These are phyloP conservation scores for Knipowitschia caucasica DNA, from an alignment of 2,797 vertebrate genomes.

Conservation along the genomic window DNA sequence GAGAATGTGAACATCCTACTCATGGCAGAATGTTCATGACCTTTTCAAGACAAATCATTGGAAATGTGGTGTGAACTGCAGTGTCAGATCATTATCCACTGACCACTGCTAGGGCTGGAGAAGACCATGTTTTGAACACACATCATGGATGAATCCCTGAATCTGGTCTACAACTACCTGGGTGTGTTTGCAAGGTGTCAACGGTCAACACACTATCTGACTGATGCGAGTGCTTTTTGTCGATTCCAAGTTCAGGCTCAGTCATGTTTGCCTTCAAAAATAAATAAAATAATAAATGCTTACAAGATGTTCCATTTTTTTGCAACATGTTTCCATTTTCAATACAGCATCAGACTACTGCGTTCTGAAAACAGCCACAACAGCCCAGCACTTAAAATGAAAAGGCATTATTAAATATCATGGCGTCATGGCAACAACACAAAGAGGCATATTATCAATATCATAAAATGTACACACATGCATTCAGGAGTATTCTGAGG, in stretches of 20 bases:
- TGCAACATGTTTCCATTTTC: no score
- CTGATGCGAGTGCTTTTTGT: background rate
- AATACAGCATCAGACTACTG: no score
- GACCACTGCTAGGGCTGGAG: background rate
- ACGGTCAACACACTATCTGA: background rate
- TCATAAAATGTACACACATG: no score
- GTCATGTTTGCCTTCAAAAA: no score
- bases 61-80: conserved; percentile 39
- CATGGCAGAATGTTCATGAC: conserved; percentile 49
- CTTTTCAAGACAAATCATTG: conserved; percentile 61
- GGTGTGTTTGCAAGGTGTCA: background rate
- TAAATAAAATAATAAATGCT: background rate
- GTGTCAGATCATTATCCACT: conserved; percentile 38
- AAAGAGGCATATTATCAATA: no score
- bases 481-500: no score
- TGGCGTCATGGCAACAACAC: no score
- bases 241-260: background rate
- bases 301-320: no score
- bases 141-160: background rate
- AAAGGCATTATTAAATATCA: no score
- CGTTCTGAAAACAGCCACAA: no score
- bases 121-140: background rate
- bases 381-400: no score
- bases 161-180: background rate
- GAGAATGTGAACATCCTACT: conserved; percentile 35